Percentiles rank a stretch among this genome's conserved stretches.
These are phyloP conservation scores for Lepilemur septentrionalis DNA, from an alignment of 2,797 vertebrate species.

Conservation along the genomic window DNA sequence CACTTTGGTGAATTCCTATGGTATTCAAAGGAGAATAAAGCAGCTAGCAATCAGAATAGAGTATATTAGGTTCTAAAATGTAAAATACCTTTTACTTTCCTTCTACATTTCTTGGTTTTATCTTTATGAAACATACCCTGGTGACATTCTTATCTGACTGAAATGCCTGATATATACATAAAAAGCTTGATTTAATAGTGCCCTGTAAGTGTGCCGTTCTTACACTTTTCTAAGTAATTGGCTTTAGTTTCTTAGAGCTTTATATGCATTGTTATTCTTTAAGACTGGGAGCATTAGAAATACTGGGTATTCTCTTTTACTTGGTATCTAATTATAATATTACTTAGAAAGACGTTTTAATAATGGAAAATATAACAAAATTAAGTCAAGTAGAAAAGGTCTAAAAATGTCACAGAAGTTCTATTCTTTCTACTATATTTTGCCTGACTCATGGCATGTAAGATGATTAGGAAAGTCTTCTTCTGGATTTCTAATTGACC, in stretches of 20 bases:
- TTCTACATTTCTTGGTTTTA: not conserved
- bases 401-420: not conserved
- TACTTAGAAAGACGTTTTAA: not conserved
- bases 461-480: not conserved
- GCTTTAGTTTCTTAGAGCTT: not conserved
- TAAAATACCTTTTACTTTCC: not conserved
- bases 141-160: not conserved
- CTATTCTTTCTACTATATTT: not conserved
- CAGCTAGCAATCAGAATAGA: not conserved
- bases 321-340: not conserved
- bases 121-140: not conserved
- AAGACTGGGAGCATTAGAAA: not conserved
- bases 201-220: not conserved
- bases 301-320: not conserved
- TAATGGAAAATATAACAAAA: not conserved
- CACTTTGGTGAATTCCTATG: not conserved
- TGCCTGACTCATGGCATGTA: not conserved
- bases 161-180: not conserved
- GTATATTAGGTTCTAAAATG: not conserved
- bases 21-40: conserved; percentile 6
- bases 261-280: not conserved
- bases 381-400: not conserved
- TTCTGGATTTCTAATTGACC: not conserved
- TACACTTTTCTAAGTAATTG: not conserved
- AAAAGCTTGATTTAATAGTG: not conserved